These are phyloP conservation scores for Macropis europaea DNA, from an alignment of 2,888 invertebrate genomes.

Conservation along the genomic window DNA sequence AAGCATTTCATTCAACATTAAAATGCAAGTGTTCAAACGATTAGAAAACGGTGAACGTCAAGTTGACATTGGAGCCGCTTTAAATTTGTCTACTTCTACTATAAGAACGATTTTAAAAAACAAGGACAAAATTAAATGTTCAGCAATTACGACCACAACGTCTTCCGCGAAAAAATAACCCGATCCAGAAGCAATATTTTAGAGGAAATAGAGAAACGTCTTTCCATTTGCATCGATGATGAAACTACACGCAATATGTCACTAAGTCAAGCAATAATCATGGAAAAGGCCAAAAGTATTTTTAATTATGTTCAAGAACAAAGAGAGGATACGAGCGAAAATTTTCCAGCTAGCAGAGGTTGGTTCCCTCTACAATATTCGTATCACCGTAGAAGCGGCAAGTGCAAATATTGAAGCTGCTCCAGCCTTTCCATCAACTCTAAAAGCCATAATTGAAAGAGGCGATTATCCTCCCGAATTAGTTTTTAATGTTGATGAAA, in stretches of 20 bases:
- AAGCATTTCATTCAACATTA: too few species aligned
- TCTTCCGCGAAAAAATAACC: slow-evolving; percentile 35
- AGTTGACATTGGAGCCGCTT: too few species aligned
- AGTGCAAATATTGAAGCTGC: background rate
- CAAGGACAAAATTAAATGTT: background rate
- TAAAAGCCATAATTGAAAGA: background rate
- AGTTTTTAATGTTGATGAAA: background rate
- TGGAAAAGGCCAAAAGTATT: slow-evolving; percentile 38
- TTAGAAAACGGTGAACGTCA: too few species aligned
- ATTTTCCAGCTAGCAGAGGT: slow-evolving; percentile 49
- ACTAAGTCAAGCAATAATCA: slow-evolving; percentile 39
- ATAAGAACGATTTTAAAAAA: background rate
- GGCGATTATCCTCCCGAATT: background rate
- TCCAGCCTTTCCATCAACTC: background rate
- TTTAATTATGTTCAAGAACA: slow-evolving; percentile 31
- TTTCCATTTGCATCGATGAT: slow-evolving; percentile 38
- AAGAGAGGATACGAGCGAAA: slow-evolving; percentile 25
- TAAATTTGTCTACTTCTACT: background rate
- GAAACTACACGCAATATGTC: slow-evolving; percentile 40
- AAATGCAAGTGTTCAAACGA: too few species aligned
- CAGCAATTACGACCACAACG: background rate
- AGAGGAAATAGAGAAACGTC: slow-evolving; percentile 3
- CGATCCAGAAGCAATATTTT: slow-evolving; percentile 20
- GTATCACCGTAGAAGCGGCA: slow-evolving; percentile 31
- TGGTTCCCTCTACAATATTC: slow-evolving; percentile 48